These are phyloP conservation scores for Chironomus tepperi DNA, from an alignment of 1,140 invertebrate species.

Conservation along the genomic window DNA sequence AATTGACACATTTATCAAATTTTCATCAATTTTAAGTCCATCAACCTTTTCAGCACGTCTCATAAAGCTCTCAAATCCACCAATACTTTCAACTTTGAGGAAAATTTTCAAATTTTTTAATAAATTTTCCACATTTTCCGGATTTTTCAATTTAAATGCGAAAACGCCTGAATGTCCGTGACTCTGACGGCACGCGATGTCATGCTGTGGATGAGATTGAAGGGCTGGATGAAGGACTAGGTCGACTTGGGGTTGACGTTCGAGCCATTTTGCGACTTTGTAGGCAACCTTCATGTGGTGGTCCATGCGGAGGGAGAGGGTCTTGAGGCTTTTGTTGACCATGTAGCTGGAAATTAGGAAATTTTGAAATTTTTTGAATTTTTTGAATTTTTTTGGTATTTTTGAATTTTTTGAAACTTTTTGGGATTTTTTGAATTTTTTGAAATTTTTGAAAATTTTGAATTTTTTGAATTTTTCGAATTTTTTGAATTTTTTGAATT, in stretches of 20 bases:
- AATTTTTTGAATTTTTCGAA: too few species aligned
- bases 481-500: too few species aligned
- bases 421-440: too few species aligned
- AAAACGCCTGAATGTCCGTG: constrained; percentile 69
- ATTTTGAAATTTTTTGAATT: constrained; percentile 37
- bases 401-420: too few species aligned
- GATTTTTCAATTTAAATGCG: constrained; percentile 58
- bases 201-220: constrained; percentile 65
- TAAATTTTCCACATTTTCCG: constrained; percentile 51
- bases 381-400: too few species aligned
- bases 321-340: constrained; percentile 70
- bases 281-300: constrained; percentile 63
- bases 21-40: constrained; percentile 72
- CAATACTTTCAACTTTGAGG: constrained; percentile 64
- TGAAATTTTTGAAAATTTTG: too few species aligned
- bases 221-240: constrained; percentile 60
- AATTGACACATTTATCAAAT: constrained; percentile 76
- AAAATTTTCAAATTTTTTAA: constrained; percentile 54
- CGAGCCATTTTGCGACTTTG: constrained; percentile 59
- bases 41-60: constrained; percentile 27
- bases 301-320: constrained; percentile 64
- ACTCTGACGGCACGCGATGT: constrained; percentile 56
- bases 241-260: constrained; percentile 51
- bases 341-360: constrained; percentile 41
- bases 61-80: constrained; percentile 58